Evolutionary conservation across 2,888 invertebrate species (phyloP).

Genomic region (Idaea biselata): DNA sequence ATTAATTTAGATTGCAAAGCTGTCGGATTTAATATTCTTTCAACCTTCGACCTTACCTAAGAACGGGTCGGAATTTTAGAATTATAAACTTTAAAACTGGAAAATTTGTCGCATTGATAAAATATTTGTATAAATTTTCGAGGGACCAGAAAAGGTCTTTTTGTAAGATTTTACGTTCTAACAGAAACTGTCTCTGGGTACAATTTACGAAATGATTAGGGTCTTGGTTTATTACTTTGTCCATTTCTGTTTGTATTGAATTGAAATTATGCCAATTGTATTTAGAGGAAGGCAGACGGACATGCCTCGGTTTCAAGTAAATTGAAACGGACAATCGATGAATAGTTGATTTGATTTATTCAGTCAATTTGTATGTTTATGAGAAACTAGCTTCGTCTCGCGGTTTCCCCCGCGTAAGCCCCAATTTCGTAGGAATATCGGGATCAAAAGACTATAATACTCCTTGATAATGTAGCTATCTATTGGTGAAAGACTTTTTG

Average conservation of each 20-base stretch:
- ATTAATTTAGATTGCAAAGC: neutral
- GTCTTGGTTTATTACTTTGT: neutral
- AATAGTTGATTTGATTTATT: too few relatives aligned
- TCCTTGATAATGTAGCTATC: too few relatives aligned
- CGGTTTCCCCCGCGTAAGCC: neutral
- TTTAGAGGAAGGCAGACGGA: neutral
- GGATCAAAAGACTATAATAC: too few relatives aligned
- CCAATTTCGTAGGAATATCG: neutral
- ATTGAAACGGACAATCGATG: too few relatives aligned
- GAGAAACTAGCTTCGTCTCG: neutral
- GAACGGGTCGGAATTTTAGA: neutral
- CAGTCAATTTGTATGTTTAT: too few relatives aligned
- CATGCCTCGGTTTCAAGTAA: too few relatives aligned
- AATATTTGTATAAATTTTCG: neutral
- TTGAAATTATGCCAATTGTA: neutral
- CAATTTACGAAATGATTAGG: neutral
- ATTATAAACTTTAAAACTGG: neutral
- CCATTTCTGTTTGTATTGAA: neutral
- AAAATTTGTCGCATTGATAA: constrained; percentile 1
- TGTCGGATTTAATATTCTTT: neutral
- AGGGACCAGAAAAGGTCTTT: neutral
- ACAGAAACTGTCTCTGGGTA: neutral
- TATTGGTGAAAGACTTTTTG: too few relatives aligned
- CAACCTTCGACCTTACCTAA: neutral
- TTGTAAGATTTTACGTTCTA: neutral